Percentiles rank a stretch among this genome's conserved stretches.
These are phyloP conservation scores for Tyto alba DNA, from an alignment of 2,113 vertebrate species.

Conservation along the genomic window DNA sequence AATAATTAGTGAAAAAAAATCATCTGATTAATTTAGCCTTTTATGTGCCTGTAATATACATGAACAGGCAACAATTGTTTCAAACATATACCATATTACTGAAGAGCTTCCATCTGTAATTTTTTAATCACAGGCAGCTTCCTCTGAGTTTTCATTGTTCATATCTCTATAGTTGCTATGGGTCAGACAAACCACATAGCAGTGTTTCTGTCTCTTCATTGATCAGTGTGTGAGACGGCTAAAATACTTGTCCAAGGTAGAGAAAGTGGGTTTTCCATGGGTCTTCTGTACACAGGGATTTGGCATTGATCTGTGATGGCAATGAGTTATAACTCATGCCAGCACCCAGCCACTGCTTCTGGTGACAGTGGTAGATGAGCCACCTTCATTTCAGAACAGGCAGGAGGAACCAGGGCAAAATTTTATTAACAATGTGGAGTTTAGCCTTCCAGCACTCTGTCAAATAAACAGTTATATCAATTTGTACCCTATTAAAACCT, in stretches of 20 bases:
- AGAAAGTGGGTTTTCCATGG: background rate
- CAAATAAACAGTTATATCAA: background rate
- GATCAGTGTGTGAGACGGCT: background rate
- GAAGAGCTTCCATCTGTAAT: background rate
- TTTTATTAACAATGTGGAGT: background rate
- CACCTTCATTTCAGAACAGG: background rate
- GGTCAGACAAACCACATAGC: background rate
- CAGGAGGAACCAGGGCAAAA: background rate
- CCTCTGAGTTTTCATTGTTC: background rate
- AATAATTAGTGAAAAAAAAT: background rate
- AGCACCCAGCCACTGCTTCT: background rate
- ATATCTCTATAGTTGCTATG: background rate
- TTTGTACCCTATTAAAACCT: background rate
- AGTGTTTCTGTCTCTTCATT: background rate
- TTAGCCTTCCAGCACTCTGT: background rate
- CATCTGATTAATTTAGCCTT: background rate
- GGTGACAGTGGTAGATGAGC: background rate
- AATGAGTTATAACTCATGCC: background rate
- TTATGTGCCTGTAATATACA: background rate
- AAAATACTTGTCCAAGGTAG: background rate
- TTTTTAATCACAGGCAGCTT: background rate
- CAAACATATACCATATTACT: background rate
- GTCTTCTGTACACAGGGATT: background rate
- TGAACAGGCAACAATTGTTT: background rate
- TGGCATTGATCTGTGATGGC: background rate